phyloP scores from a whole-genome alignment of 2,797 vertebrate species.

The Microctenopoma steveboyesi region DNA sequence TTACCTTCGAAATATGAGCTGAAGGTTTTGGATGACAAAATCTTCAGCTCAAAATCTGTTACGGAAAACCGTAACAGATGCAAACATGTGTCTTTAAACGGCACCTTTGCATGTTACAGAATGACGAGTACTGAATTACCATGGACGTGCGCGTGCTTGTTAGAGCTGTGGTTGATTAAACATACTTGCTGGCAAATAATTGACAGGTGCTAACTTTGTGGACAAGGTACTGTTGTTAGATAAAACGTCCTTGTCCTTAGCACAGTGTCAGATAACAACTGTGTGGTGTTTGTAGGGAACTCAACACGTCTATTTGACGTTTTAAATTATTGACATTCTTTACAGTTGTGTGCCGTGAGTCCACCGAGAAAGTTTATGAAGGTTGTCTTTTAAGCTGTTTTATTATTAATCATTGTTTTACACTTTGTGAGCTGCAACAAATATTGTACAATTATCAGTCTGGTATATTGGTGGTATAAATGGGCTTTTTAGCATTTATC shows the following conservation, averaged over 20 bases:
- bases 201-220: neutral
- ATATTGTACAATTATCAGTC: constrained; percentile 28
- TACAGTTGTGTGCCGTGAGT: neutral
- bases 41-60: too few relatives aligned
- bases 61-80: neutral
- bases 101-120: neutral
- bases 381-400: neutral
- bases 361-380: neutral
- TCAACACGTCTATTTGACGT: neutral
- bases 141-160: neutral
- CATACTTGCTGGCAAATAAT: neutral
- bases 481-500: constrained; percentile 29
- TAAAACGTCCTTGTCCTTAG: neutral
- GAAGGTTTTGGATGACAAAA: too few relatives aligned
- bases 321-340: neutral
- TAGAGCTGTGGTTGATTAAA: neutral
- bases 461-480: constrained; percentile 40
- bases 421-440: neutral
- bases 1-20: too few relatives aligned
- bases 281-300: neutral
- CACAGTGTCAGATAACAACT: neutral
- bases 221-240: neutral
- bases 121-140: constrained; percentile 4
- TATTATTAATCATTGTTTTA: neutral
- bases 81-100: neutral